Conservation (phyloP, 2,888 invertebrate species). For the Trichogramma dendrolimi region DNA sequence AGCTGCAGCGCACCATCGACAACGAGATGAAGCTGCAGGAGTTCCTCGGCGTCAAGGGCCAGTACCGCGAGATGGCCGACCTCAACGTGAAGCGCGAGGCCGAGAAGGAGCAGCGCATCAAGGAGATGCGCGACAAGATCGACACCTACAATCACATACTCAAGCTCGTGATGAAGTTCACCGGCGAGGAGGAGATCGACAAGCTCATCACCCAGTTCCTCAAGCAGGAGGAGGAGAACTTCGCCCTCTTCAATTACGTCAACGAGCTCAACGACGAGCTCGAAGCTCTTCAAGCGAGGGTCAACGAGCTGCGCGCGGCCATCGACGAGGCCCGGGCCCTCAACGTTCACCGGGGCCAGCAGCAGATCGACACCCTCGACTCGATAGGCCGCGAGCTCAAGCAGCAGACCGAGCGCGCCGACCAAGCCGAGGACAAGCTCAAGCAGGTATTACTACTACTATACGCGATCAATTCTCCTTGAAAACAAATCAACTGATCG, state of each 20-base stretch:
- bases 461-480: not conserved
- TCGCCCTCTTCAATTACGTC: slow-evolving; percentile 85
- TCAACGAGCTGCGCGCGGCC: slow-evolving; percentile 60
- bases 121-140: slow-evolving; percentile 68
- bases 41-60: slow-evolving; percentile 80
- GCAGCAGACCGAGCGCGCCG: slow-evolving; percentile 50
- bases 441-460: slow-evolving; percentile 37
- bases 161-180: slow-evolving; percentile 62
- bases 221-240: slow-evolving; percentile 86
- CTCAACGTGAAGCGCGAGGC: slow-evolving; percentile 70
- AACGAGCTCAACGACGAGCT: slow-evolving; percentile 84
- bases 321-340: slow-evolving; percentile 65
- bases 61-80: slow-evolving; percentile 70
- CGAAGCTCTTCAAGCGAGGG: slow-evolving; percentile 67
- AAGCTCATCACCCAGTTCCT: slow-evolving; percentile 70
- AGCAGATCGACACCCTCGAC: slow-evolving; percentile 62
- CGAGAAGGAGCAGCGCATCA: slow-evolving; percentile 64
- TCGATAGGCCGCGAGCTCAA: slow-evolving; percentile 56
- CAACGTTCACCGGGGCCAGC: slow-evolving; percentile 57
- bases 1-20: slow-evolving; percentile 78
- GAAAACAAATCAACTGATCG: too few relatives aligned
- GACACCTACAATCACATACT: slow-evolving; percentile 72
- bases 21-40: slow-evolving; percentile 80
- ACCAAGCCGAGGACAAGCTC: slow-evolving; percentile 48
- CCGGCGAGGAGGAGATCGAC: slow-evolving; percentile 63